Evolutionary conservation across 2,113 vertebrate genomes (phyloP).

Genomic region (Bubo blakistoni): DNA sequence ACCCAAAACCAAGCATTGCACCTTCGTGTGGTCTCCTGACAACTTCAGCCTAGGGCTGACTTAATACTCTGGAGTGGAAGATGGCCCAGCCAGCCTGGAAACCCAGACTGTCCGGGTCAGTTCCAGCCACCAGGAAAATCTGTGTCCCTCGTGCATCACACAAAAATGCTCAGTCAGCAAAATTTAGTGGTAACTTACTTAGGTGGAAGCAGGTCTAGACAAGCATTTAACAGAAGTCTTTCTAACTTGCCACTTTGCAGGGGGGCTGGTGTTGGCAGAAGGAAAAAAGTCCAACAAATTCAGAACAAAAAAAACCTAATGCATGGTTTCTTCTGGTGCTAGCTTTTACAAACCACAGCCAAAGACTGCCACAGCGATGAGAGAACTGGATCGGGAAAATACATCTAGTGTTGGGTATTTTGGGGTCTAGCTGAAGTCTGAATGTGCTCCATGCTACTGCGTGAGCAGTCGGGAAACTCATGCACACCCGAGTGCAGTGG

Average conservation of each 20-base stretch:
- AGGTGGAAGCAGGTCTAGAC: neutral
- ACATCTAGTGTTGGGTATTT: neutral
- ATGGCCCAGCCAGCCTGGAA: neutral
- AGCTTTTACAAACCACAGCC: neutral
- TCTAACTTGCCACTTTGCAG: neutral
- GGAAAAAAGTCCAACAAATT: neutral
- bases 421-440: neutral
- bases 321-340: neutral
- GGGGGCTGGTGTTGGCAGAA: neutral
- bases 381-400: neutral
- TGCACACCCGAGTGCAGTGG: accelerated
- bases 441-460: neutral
- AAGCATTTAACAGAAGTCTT: neutral
- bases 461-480: accelerated
- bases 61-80: neutral
- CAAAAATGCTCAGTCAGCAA: neutral
- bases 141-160: neutral
- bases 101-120: accelerated
- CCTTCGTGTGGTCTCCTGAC: accelerated
- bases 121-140: neutral
- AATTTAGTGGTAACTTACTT: neutral
- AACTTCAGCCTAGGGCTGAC: neutral
- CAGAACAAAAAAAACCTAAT: neutral
- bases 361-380: neutral
- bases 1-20: neutral